Evolutionary conservation across 1,140 invertebrate genomes (phyloP).

Genomic region (Solenopsis fugax): DNA sequence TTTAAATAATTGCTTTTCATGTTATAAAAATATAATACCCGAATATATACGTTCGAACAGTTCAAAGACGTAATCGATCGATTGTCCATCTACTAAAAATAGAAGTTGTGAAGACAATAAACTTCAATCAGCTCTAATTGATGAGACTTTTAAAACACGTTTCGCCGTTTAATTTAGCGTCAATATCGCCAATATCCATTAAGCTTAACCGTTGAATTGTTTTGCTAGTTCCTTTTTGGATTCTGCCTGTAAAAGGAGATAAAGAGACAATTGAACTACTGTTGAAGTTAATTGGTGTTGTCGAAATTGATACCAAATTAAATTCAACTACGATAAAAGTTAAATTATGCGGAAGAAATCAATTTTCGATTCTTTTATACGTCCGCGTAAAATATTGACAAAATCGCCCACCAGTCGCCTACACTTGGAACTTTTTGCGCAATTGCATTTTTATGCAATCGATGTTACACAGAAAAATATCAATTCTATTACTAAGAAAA

Average conservation of each 20-base stretch:
- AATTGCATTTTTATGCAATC: neutral
- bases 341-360: constrained; percentile 40
- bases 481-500: too few relatives aligned
- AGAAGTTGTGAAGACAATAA: constrained; percentile 13
- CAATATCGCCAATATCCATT: constrained; percentile 22
- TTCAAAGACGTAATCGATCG: neutral
- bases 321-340: constrained; percentile 50
- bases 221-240: constrained; percentile 20
- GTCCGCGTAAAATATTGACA: constrained; percentile 24
- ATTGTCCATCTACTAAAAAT: neutral
- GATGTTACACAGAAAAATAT: neutral
- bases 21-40: neutral
- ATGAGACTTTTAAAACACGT: constrained; percentile 1
- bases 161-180: constrained; percentile 24
- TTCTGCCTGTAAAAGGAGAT: neutral
- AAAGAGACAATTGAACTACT: constrained; percentile 28
- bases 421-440: neutral
- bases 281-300: constrained; percentile 47
- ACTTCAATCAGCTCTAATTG: constrained; percentile 19
- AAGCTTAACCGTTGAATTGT: constrained; percentile 18
- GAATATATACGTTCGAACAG: neutral
- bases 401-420: neutral
- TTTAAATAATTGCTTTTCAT: neutral
- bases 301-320: constrained; percentile 38
- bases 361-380: constrained; percentile 10